These are phyloP conservation scores for Euphydryas editha DNA, from an alignment of 2,888 invertebrate genomes.

Conservation along the genomic window DNA sequence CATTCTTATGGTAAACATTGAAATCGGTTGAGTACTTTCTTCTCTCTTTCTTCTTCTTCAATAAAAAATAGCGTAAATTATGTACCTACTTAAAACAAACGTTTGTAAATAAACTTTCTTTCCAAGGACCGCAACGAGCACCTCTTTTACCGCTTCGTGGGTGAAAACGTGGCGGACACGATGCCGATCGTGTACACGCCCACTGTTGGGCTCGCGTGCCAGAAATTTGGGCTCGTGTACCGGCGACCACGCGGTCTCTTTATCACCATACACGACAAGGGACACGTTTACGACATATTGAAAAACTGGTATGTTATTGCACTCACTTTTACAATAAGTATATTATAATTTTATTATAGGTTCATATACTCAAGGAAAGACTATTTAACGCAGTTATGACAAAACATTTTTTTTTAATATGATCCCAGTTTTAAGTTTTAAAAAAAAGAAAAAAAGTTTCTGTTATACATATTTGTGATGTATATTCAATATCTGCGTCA, in stretches of 20 bases:
- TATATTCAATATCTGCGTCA: too few species aligned
- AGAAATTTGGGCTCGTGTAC: constrained; percentile 97
- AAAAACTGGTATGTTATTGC: constrained; percentile 91
- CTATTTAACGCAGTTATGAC: background rate
- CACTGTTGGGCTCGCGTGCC: constrained; percentile 98
- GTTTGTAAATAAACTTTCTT: background rate
- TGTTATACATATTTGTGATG: too few species aligned
- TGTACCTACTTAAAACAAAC: too few species aligned
- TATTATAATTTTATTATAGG: background rate
- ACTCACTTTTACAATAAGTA: too few species aligned
- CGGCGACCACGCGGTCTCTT: constrained; percentile 96
- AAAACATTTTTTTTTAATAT: too few species aligned
- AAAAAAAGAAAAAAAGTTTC: too few species aligned
- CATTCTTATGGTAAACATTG: too few species aligned
- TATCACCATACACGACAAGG: constrained; percentile 97
- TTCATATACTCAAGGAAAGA: background rate
- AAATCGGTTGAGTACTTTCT: too few species aligned
- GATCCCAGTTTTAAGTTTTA: too few species aligned
- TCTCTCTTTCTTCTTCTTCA: too few species aligned
- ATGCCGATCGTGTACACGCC: constrained; percentile 99
- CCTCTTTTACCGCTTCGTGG: constrained; percentile 95
- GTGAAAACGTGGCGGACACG: constrained; percentile 93
- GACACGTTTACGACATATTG: constrained; percentile 96
- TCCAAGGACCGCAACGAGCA: constrained; percentile 96
- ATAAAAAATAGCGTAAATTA: too few species aligned